These are phyloP conservation scores for Solea senegalensis DNA, from an alignment of 2,113 vertebrate genomes.

Conservation along the genomic window DNA sequence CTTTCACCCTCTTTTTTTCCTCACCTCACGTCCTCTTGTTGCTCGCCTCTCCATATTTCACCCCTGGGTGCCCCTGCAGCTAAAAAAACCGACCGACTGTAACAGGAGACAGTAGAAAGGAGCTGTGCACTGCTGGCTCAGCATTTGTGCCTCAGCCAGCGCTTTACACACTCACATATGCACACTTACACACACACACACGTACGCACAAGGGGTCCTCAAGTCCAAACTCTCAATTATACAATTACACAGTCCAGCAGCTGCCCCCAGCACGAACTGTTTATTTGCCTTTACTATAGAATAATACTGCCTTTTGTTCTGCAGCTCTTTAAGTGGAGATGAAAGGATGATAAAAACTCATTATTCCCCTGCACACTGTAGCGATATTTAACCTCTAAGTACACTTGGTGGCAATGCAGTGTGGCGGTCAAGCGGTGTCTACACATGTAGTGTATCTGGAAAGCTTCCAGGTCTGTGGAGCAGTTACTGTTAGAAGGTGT, in stretches of 20 bases:
- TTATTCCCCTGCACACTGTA: constrained; percentile 52
- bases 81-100: constrained; percentile 65
- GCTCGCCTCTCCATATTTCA: constrained; percentile 68
- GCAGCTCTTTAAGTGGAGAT: constrained; percentile 55
- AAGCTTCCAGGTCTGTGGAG: constrained; percentile 53
- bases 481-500: constrained; percentile 46
- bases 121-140: constrained; percentile 71
- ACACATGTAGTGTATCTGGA: constrained; percentile 50
- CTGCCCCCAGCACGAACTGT: constrained; percentile 74
- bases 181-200: constrained; percentile 15
- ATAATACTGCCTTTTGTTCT: constrained; percentile 71
- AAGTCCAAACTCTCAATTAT: constrained; percentile 77
- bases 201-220: constrained; percentile 45
- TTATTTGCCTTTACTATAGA: constrained; percentile 70
- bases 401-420: constrained; percentile 39
- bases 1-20: constrained; percentile 21
- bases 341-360: constrained; percentile 64
- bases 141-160: constrained; percentile 65
- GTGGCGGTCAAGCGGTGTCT: constrained; percentile 34
- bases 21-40: constrained; percentile 60
- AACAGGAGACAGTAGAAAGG: constrained; percentile 75
- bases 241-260: constrained; percentile 76
- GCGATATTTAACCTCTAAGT: constrained; percentile 60
- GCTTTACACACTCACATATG: constrained; percentile 19
- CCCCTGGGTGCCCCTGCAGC: constrained; percentile 70